Conservation (phyloP, 2,888 invertebrate species). For the Nudaria mundana region DNA sequence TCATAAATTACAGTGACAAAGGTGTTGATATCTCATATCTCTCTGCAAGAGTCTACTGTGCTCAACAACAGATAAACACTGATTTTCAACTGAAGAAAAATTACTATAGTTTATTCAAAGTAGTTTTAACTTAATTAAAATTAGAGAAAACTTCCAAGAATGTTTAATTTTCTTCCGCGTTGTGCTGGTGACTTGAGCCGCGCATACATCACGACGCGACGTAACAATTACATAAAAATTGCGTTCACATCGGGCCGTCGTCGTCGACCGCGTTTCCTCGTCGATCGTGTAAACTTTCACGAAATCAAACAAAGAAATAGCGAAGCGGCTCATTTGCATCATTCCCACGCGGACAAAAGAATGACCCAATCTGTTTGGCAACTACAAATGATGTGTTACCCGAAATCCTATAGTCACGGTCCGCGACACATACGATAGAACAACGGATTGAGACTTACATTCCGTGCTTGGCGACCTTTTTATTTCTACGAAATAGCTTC, state of each 20-base stretch:
- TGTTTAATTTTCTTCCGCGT: slow-evolving; percentile 29
- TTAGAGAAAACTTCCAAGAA: background rate
- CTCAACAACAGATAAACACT: no score
- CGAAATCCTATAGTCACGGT: slow-evolving; percentile 73
- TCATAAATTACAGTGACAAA: no score
- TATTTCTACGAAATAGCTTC: slow-evolving; percentile 45
- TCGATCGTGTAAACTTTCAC: slow-evolving; percentile 81
- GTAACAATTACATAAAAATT: slow-evolving; percentile 81
- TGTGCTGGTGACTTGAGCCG: slow-evolving; percentile 38
- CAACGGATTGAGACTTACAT: slow-evolving; percentile 47
- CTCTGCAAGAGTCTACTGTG: no score
- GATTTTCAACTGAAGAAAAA: no score
- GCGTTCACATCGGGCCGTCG: slow-evolving; percentile 75
- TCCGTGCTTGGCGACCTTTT: slow-evolving; percentile 44
- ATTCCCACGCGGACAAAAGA: slow-evolving; percentile 80
- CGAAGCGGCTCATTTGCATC: slow-evolving; percentile 78
- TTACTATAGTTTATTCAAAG: no score
- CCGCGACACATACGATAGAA: slow-evolving; percentile 46
- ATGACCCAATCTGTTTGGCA: slow-evolving; percentile 78
- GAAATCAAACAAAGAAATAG: slow-evolving; percentile 81
- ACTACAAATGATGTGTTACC: slow-evolving; percentile 72
- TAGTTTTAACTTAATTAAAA: no score
- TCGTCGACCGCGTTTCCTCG: slow-evolving; percentile 73
- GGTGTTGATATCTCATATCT: no score
- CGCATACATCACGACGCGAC: slow-evolving; percentile 63